Percentiles rank a stretch among this genome's conserved stretches.
phyloP scores from a whole-genome alignment of 1,140 invertebrate species.

The Bombus waltoni region DNA sequence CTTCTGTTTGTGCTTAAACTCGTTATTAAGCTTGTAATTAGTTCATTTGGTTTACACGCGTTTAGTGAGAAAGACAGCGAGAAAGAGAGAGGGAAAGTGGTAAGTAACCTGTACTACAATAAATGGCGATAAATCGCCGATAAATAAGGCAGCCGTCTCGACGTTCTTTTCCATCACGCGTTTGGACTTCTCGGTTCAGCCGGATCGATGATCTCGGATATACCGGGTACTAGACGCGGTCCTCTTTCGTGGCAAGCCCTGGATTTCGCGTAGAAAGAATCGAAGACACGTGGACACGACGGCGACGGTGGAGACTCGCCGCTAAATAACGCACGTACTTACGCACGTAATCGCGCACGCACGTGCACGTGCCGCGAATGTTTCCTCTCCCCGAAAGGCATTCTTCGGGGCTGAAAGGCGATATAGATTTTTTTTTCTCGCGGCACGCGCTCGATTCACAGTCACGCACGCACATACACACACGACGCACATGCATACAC shows the following conservation, averaged over 20 bases:
- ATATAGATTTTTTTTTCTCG: constrained; percentile 60
- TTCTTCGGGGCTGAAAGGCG: constrained; percentile 42
- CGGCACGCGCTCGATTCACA: constrained; percentile 40
- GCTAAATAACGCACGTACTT: constrained; percentile 27
- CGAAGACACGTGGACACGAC: background rate
- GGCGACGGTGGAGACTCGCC: background rate
- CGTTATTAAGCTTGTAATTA: too few relatives aligned
- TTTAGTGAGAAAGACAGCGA: background rate
- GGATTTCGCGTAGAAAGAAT: background rate
- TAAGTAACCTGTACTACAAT: background rate
- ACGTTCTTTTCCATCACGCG: background rate
- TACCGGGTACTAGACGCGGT: background rate
- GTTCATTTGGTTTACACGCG: too few relatives aligned
- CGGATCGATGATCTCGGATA: constrained; percentile 18
- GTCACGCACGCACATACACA: background rate
- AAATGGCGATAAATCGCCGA: background rate
- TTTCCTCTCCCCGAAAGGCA: constrained; percentile 1
- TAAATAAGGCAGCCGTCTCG: background rate
- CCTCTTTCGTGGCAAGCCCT: background rate
- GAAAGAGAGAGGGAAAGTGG: background rate
- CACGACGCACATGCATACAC: too few relatives aligned
- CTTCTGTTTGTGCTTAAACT: too few relatives aligned
- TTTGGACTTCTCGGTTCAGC: background rate
- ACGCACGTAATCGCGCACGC: constrained; percentile 25
- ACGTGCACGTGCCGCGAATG: constrained; percentile 34